These are phyloP conservation scores for Coleophora deauratella DNA, from an alignment of 2,888 invertebrate genomes.

Conservation along the genomic window DNA sequence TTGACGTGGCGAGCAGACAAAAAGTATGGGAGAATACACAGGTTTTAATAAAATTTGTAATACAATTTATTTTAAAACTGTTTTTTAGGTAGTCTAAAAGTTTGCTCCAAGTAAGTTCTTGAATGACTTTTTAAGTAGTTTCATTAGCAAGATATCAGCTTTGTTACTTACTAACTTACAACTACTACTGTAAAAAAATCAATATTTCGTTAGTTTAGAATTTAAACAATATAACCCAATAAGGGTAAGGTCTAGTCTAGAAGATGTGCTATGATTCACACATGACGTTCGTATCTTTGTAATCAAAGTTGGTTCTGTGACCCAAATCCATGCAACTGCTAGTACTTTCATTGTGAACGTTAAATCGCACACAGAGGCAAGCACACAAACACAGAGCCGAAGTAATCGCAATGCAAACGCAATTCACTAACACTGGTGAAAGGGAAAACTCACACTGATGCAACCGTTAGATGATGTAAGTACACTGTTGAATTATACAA, in stretches of 20 bases:
- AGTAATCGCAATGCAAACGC: constrained; percentile 7
- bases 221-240: neutral
- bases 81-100: no score
- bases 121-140: no score
- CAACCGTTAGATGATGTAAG: constrained; percentile 1
- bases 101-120: no score
- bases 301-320: constrained; percentile 70
- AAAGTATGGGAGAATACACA: no score
- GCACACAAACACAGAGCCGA: constrained; percentile 22
- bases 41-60: no score
- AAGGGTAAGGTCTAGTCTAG: constrained; percentile 16
- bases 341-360: constrained; percentile 72
- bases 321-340: constrained; percentile 69
- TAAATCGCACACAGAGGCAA: constrained; percentile 41
- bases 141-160: no score
- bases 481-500: no score
- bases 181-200: no score
- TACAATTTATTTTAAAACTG: no score
- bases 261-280: constrained; percentile 68
- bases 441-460: constrained; percentile 20
- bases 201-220: no score
- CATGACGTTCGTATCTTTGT: constrained; percentile 62
- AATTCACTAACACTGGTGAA: constrained; percentile 20
- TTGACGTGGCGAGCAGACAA: no score
- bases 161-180: no score